phyloP scores from a whole-genome alignment of 2,888 invertebrate species.

The Osmoderma eremita region DNA sequence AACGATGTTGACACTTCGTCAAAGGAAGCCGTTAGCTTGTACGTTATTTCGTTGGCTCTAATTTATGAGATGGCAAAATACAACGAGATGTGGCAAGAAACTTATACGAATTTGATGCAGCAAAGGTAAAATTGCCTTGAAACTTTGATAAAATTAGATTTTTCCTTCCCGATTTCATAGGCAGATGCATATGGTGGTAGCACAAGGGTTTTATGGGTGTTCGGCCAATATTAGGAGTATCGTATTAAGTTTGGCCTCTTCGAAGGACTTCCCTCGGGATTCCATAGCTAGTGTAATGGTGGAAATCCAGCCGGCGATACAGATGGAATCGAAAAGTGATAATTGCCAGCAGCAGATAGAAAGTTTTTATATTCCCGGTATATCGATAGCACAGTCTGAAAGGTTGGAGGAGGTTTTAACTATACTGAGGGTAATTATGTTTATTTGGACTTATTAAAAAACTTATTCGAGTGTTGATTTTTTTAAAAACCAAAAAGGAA shows the following conservation, averaged over 20 bases:
- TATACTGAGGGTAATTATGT: constrained; percentile 41
- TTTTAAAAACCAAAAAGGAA: too few relatives aligned
- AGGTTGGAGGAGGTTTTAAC: constrained; percentile 55
- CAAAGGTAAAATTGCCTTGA: constrained; percentile 53
- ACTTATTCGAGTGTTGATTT: too few relatives aligned
- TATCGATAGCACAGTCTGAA: constrained; percentile 57
- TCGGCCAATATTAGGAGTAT: constrained; percentile 62
- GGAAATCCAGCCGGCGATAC: constrained; percentile 50
- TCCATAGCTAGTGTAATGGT: constrained; percentile 54
- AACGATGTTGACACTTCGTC: constrained; percentile 54
- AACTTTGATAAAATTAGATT: too few relatives aligned
- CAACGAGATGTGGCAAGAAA: constrained; percentile 63
- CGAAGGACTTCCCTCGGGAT: constrained; percentile 52
- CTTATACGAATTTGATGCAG: constrained; percentile 61
- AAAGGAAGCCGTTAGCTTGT: constrained; percentile 63
- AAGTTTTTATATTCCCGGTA: constrained; percentile 52
- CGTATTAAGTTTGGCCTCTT: constrained; percentile 59
- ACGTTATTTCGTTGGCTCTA: constrained; percentile 65
- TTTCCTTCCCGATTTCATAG: constrained; percentile 46
- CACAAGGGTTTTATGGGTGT: constrained; percentile 65
- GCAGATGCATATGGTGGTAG: constrained; percentile 65
- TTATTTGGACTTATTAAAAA: too few relatives aligned
- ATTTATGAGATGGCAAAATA: constrained; percentile 64
- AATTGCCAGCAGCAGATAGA: constrained; percentile 42
- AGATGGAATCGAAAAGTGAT: constrained; percentile 39